Evolutionary conservation across 2,113 vertebrate species (phyloP).

Genomic region (Brachypteracias leptosomus): DNA sequence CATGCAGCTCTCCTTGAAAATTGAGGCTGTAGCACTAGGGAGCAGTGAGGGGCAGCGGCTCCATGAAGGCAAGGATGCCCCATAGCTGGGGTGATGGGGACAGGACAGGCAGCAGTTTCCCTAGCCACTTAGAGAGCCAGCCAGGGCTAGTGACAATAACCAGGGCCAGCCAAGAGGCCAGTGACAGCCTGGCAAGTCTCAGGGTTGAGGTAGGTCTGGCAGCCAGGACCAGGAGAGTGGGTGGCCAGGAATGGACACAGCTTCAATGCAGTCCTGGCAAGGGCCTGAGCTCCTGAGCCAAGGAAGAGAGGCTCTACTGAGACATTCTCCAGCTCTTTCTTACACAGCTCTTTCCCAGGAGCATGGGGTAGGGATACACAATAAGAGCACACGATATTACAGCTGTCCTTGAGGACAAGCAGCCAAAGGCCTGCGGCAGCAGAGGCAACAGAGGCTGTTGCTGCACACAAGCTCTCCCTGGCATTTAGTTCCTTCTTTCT

Average conservation of each 20-base stretch:
- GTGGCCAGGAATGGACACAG: accelerated
- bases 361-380: background rate
- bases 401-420: background rate
- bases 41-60: background rate
- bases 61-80: accelerated
- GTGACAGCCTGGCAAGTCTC: background rate
- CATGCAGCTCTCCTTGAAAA: background rate
- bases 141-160: background rate
- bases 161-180: background rate
- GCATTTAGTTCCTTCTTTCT: background rate
- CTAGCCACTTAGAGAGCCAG: background rate
- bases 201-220: background rate
- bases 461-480: background rate
- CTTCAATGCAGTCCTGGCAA: background rate
- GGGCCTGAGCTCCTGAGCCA: background rate
- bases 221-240: background rate
- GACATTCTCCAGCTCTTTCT: background rate
- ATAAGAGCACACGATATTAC: accelerated
- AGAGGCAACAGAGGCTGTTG: background rate
- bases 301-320: background rate
- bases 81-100: no score
- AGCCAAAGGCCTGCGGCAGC: background rate
- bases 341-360: background rate
- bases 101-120: background rate
- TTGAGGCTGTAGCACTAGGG: background rate